Base-by-base conservation (phyloP, 92 coral and sea anemone species). In the Paramuricea clavata region DNA sequence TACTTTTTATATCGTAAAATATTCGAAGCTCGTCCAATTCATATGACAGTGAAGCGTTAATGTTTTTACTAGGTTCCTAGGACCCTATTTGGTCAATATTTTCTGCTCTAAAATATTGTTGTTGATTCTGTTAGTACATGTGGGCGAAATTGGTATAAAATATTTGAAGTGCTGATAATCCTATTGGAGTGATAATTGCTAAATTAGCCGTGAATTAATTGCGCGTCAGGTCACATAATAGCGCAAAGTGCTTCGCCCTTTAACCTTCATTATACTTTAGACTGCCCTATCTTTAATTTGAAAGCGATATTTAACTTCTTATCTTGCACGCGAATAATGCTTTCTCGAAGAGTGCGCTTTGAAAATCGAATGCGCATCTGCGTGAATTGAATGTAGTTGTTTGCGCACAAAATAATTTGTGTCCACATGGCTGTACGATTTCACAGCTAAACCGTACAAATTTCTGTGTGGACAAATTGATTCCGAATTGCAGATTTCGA, bases 121-220 rank as follows among this genome's bases (percentile, higher is more conserved):
- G 6, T 47, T 8, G 19, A 6, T 54, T 2, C 11, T 21, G 3
- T 23, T 54, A 54, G 17, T 54, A 9, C 6, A 19, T 19, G 11
- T 54, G 62, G 3, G 62, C 3, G 62, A 54, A 54, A 10, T 54
- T 10, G 62, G 1, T n/a, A n/a, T n/a, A n/a, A 19, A 54, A 54
- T 5, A 5, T 54, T 21, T 54, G 25, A 54, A 54, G 62, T 19
- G 26, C 21, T 21, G 5, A n/a, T 65, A 65, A 65, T 65, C 72
- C 21, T 27, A 65, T 65, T 65, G 28, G 19, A 5, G 39, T 31
- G 39, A 65, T 65, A 27, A 28, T 65, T 31, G n/a, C n/a, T n/a
- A n/a, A n/a, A n/a, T n/a, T n/a, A 65, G 27, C 72, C 19, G 72
- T 65, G 72, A 65, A 65, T 65, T 65, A n/a, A n/a, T n/a, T n/a